These are phyloP conservation scores for Nipponacmea schrenckii DNA, from an alignment of 2,888 invertebrate genomes.

Conservation along the genomic window DNA sequence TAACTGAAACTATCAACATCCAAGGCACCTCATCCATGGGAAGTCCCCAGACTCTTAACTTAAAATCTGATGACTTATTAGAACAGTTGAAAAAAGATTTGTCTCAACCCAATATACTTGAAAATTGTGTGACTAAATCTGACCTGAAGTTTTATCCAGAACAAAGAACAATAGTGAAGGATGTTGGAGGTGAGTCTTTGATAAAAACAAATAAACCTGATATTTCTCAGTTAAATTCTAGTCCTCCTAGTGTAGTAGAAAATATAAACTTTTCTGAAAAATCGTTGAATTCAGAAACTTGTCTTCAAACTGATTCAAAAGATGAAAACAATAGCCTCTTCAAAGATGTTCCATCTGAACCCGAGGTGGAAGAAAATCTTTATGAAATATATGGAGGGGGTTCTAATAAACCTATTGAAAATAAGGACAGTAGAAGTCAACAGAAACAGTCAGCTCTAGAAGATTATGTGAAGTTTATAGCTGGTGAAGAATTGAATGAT, in stretches of 20 bases:
- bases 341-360: not conserved
- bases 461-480: conserved; percentile 17
- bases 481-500: conserved; percentile 12
- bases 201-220: not conserved
- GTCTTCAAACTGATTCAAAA: not conserved
- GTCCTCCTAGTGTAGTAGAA: not conserved
- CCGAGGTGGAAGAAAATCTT: conserved; percentile 5
- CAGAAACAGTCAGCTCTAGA: conserved; percentile 3
- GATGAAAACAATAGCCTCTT: not conserved
- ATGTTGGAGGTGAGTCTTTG: not conserved
- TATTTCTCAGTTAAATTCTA: not conserved
- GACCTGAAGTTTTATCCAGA: not conserved
- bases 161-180: not conserved
- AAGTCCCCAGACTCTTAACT: not conserved
- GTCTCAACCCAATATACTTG: not conserved
- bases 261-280: not conserved
- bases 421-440: conserved; percentile 6
- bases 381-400: not conserved
- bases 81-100: not conserved
- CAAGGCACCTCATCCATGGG: not conserved
- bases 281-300: not conserved
- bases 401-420: not conserved
- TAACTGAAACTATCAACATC: not conserved
- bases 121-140: not conserved
- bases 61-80: not conserved